Evolutionary conservation across 2,113 vertebrate species (phyloP).

Genomic region (Apodemus speciosus): DNA sequence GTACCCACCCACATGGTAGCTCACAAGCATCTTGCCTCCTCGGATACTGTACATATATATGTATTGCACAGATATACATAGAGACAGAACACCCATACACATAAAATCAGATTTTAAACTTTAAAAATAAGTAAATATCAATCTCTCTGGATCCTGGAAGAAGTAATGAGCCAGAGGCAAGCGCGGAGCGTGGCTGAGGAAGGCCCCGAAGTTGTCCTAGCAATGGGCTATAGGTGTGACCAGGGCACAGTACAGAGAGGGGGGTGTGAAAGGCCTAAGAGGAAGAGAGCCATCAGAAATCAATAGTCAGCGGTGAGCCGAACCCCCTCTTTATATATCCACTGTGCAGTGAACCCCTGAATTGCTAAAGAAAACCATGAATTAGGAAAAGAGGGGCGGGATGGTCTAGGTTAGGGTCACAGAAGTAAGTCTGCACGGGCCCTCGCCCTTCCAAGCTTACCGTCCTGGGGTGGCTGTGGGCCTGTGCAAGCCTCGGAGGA

Average conservation of each 20-base stretch:
- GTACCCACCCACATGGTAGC: not conserved
- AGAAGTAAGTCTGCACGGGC: not conserved
- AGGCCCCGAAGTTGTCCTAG: not conserved
- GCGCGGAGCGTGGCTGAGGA: not conserved
- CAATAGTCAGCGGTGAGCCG: not conserved
- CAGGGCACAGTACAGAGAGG: not conserved
- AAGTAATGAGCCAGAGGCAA: not conserved
- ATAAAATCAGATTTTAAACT: not conserved
- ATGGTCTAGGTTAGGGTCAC: not conserved
- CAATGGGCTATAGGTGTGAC: not conserved
- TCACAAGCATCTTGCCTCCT: not conserved
- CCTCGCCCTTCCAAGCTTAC: constrained; percentile 13
- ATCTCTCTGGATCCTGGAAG: not conserved
- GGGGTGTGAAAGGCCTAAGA: not conserved
- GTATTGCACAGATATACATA: not conserved
- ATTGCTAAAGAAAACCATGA: not conserved
- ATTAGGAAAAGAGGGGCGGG: not conserved
- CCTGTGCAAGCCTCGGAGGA: not conserved
- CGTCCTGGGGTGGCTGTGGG: not conserved
- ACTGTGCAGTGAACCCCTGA: not conserved
- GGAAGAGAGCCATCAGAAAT: not conserved
- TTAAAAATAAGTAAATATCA: not conserved
- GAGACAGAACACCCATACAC: not conserved
- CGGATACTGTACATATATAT: not conserved
- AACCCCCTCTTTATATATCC: not conserved